Evolutionary conservation across 2,888 invertebrate genomes (phyloP).

Genomic region (Lithophane ornitopus): DNA sequence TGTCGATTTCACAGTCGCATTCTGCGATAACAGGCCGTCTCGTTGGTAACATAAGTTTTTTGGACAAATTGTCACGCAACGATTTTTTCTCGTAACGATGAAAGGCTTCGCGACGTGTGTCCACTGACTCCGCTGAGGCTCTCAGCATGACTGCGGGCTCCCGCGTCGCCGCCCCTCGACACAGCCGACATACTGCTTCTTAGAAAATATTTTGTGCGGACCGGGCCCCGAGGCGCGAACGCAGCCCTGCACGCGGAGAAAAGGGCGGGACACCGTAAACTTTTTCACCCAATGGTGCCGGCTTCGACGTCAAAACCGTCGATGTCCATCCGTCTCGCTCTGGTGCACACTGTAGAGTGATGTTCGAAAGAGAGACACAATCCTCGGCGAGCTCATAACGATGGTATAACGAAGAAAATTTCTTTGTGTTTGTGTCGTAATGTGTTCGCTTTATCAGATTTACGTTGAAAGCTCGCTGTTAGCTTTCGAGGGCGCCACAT

Average conservation of each 20-base stretch:
- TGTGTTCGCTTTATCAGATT: conserved; percentile 90
- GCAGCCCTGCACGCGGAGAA: conserved; percentile 81
- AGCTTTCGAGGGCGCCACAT: conserved; percentile 86
- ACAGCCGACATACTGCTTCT: conserved; percentile 88
- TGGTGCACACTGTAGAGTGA: conserved; percentile 39
- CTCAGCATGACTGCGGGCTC: conserved; percentile 91
- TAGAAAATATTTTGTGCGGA: conserved; percentile 83
- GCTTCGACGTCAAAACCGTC: conserved; percentile 63
- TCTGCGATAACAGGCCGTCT: conserved; percentile 68
- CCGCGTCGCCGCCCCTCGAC: conserved; percentile 89
- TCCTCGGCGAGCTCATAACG: conserved; percentile 71
- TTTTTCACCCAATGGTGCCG: conserved; percentile 86
- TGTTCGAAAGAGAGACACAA: conserved; percentile 70
- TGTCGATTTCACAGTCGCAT: conserved; percentile 74
- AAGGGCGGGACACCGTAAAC: conserved; percentile 85
- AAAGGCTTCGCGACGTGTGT: conserved; percentile 88
- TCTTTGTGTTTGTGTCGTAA: conserved; percentile 88
- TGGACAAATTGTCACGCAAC: conserved; percentile 82
- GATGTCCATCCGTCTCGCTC: conserved; percentile 75
- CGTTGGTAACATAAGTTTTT: conserved; percentile 80
- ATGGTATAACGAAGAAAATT: conserved; percentile 84
- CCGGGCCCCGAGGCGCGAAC: conserved; percentile 82
- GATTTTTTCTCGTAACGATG: conserved; percentile 85
- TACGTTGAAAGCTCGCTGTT: conserved; percentile 90
- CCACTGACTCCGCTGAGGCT: conserved; percentile 88